Evolutionary conservation across 2,113 vertebrate genomes (phyloP), one percentile per base, ranked within the genome.

Genomic region (Nibea albiflora): DNA sequence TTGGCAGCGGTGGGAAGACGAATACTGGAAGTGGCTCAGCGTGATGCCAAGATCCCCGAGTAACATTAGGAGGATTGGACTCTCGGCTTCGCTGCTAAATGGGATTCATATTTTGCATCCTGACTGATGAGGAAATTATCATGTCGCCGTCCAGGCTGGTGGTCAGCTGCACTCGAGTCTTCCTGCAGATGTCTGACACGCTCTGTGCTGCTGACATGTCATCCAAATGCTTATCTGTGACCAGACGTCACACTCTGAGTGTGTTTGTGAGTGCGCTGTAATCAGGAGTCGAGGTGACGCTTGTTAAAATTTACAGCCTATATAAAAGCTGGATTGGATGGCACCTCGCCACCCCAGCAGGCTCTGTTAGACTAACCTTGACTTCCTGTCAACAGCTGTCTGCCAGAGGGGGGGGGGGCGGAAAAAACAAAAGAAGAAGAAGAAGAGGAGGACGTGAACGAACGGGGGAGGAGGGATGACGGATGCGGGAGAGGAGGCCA

Each of bases 281-380:
- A 86, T 87, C 80, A 78, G 74, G 39, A 60, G 56, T 26, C 39
- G 67, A 71, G 82, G 77, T 67, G 79, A 83, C 1, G 57, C 60
- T 54, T 70, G 82, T 81, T 83, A 77, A 85, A 82, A 89, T 85
- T 60, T 78, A 92, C 84, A 69, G 81, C 79, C 81, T 56, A 83
- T 85, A 85, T 83, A 88, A 76, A 76, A 64, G 70, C 60, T 60
- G 71, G 47, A 81, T 67, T 72, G 80, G 82, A 83, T 71, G 80
- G 69, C 28, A 56, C 61, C 47, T 54, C 31, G 14, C 68, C 67
- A 56, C 47, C 67, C 65, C 39, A 66, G 70, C 68, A 47, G 67
- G 3, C 71, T 69, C 69, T 81, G 75, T 78, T 69, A 54, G 65
- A 52, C 22, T 88, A 65, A 92, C 90, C 87, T 90, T 88, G 87